Evolutionary conservation across 2,888 invertebrate genomes (phyloP).

Genomic region (Malthinus flaveolus): DNA sequence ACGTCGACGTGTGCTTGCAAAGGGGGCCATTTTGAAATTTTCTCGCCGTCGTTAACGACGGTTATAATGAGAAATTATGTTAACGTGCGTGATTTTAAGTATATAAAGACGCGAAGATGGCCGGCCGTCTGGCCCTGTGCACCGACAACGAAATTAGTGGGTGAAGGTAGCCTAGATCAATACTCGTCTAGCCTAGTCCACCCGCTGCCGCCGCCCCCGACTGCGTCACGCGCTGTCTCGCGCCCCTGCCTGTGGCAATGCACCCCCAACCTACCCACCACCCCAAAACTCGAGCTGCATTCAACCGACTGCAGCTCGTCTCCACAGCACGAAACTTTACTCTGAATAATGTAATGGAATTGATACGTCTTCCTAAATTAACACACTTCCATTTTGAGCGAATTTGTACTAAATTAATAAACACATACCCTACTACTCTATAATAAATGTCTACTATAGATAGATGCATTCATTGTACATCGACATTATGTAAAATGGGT

Average conservation of each 20-base stretch:
- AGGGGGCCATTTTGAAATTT: neutral
- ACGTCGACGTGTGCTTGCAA: too few relatives aligned
- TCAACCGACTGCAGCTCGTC: constrained; percentile 35
- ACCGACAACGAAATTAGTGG: constrained; percentile 53
- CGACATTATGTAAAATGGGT: too few relatives aligned
- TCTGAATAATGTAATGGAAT: constrained; percentile 46
- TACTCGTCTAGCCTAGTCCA: constrained; percentile 54
- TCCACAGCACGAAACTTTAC: constrained; percentile 33
- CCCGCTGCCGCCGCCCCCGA: constrained; percentile 42
- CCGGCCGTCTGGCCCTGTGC: constrained; percentile 39
- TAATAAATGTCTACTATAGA: too few relatives aligned
- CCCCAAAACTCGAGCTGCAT: constrained; percentile 33
- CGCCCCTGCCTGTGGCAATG: constrained; percentile 30
- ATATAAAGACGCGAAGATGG: constrained; percentile 43
- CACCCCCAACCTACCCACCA: constrained; percentile 30
- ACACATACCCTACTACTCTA: too few relatives aligned
- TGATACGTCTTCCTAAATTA: constrained; percentile 40
- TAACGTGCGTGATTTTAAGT: too few relatives aligned
- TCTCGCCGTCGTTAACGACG: too few relatives aligned
- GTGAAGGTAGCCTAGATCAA: constrained; percentile 56
- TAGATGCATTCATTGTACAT: too few relatives aligned
- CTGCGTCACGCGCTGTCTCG: constrained; percentile 43
- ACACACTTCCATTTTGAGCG: constrained; percentile 7
- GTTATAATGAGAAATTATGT: too few relatives aligned
- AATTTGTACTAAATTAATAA: too few relatives aligned